Evolutionary conservation across 2,888 invertebrate species (phyloP).

Genomic region (Leptinotarsa juncta): DNA sequence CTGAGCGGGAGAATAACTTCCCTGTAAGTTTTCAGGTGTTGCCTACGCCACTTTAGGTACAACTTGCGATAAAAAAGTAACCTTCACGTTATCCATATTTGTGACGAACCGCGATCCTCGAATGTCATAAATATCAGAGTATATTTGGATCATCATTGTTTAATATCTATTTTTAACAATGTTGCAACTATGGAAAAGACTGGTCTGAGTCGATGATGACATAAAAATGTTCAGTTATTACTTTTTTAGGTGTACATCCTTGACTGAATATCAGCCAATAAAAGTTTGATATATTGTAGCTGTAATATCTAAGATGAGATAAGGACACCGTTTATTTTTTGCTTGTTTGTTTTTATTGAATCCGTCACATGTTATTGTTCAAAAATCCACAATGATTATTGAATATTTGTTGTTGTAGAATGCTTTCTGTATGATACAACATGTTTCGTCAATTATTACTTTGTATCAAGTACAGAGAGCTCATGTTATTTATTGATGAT

Average conservation of each 20-base stretch:
- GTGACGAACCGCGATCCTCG: constrained; percentile 3
- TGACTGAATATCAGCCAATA: not conserved
- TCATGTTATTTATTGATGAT: no score
- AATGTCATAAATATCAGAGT: constrained; percentile 2
- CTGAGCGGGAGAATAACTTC: no score
- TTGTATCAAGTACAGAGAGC: no score
- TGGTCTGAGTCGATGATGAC: not conserved
- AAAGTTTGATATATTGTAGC: not conserved
- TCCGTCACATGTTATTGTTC: no score
- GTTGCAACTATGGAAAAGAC: not conserved
- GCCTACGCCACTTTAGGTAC: not conserved
- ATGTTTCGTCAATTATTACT: no score
- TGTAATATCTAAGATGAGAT: no score
- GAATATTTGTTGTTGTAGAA: no score
- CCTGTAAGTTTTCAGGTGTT: not conserved
- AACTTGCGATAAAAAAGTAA: not conserved
- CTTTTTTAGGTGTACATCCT: not conserved
- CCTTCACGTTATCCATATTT: constrained; percentile 12
- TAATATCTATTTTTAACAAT: constrained; percentile 11
- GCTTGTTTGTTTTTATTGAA: not conserved
- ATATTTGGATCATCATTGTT: not conserved
- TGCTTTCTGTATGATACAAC: no score
- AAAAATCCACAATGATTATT: no score
- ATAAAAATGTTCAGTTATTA: not conserved
- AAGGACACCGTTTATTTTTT: not conserved